phyloP scores from a whole-genome alignment of 2,888 invertebrate species.

The Thumatha senex region DNA sequence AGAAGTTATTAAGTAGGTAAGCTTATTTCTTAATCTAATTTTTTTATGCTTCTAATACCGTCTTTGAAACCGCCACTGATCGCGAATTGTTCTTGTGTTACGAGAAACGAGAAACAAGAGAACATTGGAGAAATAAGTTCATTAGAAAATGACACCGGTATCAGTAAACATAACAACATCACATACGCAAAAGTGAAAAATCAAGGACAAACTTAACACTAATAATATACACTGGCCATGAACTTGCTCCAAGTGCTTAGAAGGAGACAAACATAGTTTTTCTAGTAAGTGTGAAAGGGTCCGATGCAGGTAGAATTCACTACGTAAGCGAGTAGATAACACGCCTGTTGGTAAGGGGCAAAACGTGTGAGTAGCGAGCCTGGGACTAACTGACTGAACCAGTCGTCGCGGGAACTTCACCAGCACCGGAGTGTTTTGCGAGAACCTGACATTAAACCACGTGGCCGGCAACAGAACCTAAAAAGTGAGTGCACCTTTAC shows the following conservation, averaged over 20 bases:
- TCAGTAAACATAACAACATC: not conserved
- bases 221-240: not conserved
- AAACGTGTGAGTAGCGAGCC: slow-evolving; percentile 9
- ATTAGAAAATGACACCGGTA: not conserved
- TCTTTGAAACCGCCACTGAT: too few relatives aligned
- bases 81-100: not conserved
- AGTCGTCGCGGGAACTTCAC: slow-evolving; percentile 71
- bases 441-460: slow-evolving; percentile 55
- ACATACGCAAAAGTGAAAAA: slow-evolving; percentile 1
- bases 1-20: too few relatives aligned
- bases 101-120: not conserved
- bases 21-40: too few relatives aligned
- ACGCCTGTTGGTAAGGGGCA: slow-evolving; percentile 24
- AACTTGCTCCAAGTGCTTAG: slow-evolving; percentile 30
- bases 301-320: slow-evolving; percentile 29
- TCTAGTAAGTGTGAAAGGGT: slow-evolving; percentile 35
- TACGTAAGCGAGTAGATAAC: slow-evolving; percentile 49
- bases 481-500: slow-evolving; percentile 59
- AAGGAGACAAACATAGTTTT: slow-evolving; percentile 32
- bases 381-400: slow-evolving; percentile 35
- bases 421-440: slow-evolving; percentile 60
- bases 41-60: too few relatives aligned
- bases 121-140: not conserved
- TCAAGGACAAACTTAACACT: slow-evolving; percentile 1
- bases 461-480: slow-evolving; percentile 67